Conservation (phyloP, 1,140 invertebrate genomes). For the Bombus fervidus region DNA sequence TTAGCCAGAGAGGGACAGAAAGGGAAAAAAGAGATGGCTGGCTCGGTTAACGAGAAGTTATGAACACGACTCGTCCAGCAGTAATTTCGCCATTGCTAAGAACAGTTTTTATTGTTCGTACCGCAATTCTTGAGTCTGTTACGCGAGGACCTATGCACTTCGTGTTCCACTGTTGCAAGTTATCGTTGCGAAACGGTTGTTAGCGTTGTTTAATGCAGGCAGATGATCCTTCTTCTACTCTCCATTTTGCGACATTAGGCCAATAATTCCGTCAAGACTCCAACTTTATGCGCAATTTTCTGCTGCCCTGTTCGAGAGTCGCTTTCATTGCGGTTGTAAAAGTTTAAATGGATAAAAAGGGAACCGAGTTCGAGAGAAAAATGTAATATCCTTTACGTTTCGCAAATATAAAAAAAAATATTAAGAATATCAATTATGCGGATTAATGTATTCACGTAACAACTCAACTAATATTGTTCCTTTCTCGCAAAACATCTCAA, state of each 20-base stretch:
- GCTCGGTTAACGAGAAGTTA: conserved; percentile 63
- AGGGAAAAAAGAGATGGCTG: conserved; percentile 9
- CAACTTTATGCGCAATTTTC: not conserved
- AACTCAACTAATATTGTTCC: no score
- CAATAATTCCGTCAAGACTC: not conserved
- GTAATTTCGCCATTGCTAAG: conserved; percentile 48
- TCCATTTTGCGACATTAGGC: not conserved
- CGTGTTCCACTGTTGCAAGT: not conserved
- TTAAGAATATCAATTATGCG: no score
- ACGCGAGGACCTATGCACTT: not conserved
- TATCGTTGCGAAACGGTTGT: conserved; percentile 4
- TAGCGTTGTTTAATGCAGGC: not conserved
- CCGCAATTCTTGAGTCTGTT: not conserved
- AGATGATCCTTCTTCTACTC: not conserved
- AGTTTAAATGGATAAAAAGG: not conserved
- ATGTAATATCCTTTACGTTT: not conserved
- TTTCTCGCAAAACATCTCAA: no score
- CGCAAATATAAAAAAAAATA: no score
- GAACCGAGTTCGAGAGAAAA: not conserved
- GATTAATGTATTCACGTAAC: no score
- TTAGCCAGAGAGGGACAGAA: not conserved
- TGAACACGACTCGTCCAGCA: conserved; percentile 47
- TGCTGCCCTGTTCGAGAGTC: not conserved
- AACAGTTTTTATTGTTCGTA: conserved; percentile 33
- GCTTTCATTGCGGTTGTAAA: not conserved